Evolutionary conservation across 1,140 invertebrate genomes (phyloP), one percentile per base, ranked within the genome.

Genomic region (Neuroterus valhalla): DNA sequence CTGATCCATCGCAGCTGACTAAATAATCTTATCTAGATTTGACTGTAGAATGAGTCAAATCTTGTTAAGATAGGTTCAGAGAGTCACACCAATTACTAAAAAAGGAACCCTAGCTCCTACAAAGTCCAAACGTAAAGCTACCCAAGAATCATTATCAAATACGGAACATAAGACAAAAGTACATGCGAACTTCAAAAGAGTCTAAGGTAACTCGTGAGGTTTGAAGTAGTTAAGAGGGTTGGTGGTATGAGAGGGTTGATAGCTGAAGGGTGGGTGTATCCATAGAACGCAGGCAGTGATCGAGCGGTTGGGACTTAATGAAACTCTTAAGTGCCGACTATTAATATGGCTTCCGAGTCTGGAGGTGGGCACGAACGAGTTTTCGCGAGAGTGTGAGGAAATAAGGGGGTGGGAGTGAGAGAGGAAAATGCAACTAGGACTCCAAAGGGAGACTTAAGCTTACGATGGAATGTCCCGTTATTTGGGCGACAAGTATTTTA

Each of bases 321-420:
- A 89, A 89, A 88, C 86, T 88, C 87, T 87, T 85, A 87, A 89
- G 87, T 86, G 81, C 80, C 82, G 82, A 87, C 87, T 89, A 89
- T 89, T 88, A 89, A 89, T 89, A 89, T 88, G 82, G 84, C 86
- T 89, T 86, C 81, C 81, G 79, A 85, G 82, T 80, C 75, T 74
- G 74, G 69, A 70, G 71, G 69, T 78, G 70, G 62, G 75, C 76
- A 73, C 74, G 75, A 80, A 78, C 76, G 82, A 83, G 79, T 81
- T 84, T 78, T 73, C 69, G 68, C 62, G 55, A 52, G 21, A 45
- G 66, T 26, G 52, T 8, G 62, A 14, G 42, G 66, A 42, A 31
- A 42, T 46, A 31, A 77, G 15, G 42, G 68, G 19, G 66, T 42
- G 21, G 8, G 31, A 71, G 50, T 19, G 66, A 74, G 69, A 62